Percentiles rank a stretch among this genome's conserved stretches.
phyloP scores from a whole-genome alignment of 2,113 vertebrate genomes.

The Columba livia region DNA sequence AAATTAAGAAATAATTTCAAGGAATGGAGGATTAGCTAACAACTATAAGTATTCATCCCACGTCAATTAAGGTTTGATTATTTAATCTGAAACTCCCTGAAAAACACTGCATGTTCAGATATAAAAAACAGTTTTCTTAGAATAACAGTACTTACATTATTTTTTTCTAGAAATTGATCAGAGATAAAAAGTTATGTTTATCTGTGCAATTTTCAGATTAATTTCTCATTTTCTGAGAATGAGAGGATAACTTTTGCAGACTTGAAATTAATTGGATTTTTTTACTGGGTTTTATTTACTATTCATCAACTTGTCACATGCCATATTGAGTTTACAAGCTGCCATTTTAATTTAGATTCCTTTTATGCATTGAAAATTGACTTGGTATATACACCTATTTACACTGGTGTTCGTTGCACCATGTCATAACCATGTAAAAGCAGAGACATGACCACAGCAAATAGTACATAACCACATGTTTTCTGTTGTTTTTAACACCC shows the following conservation, averaged over 20 bases:
- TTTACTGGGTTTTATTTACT: neutral
- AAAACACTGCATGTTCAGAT: neutral
- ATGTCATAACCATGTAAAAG: neutral
- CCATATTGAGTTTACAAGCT: neutral
- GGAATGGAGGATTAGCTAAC: neutral
- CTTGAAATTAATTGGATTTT: neutral
- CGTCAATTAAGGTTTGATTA: neutral
- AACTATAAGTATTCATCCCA: neutral
- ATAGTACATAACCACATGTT: neutral
- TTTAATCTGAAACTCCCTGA: neutral
- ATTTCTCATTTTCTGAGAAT: neutral
- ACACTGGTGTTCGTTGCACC: neutral
- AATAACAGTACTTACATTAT: fast-evolving
- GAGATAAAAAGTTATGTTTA: neutral
- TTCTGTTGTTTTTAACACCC: neutral
- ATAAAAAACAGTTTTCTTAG: neutral
- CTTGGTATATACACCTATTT: neutral
- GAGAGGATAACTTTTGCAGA: neutral
- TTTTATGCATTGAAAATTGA: neutral
- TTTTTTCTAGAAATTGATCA: neutral
- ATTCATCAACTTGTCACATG: neutral
- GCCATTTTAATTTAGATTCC: slow-evolving; percentile 6
- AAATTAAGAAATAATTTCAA: slow-evolving; percentile 1
- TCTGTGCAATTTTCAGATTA: neutral
- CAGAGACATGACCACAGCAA: neutral